These are phyloP conservation scores for Aporophyla nigra DNA, from an alignment of 2,888 invertebrate genomes.

Conservation along the genomic window DNA sequence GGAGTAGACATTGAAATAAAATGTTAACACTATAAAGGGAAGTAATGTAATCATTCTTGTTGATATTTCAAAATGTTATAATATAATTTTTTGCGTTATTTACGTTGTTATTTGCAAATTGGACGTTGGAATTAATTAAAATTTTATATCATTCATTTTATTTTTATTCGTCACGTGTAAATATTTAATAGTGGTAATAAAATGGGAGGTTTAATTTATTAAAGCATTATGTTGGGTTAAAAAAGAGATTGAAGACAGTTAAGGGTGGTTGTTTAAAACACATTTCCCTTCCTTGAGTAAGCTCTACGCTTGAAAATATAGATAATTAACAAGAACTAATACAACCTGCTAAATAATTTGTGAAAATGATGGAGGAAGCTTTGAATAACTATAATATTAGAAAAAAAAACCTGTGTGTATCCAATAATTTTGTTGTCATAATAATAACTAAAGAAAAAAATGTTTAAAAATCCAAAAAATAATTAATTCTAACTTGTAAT, in stretches of 20 bases:
- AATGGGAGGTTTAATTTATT: constrained; percentile 16
- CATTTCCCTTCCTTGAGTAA: constrained; percentile 47
- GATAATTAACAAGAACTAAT: background rate
- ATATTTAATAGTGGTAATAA: constrained; percentile 36
- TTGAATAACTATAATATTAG: background rate
- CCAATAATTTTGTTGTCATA: constrained; percentile 17
- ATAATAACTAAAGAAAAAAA: constrained; percentile 2
- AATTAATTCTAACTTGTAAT: background rate
- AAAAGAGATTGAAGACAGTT: constrained; percentile 16
- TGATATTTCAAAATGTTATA: constrained; percentile 37
- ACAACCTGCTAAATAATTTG: constrained; percentile 2
- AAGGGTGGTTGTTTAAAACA: constrained; percentile 41
- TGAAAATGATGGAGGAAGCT: constrained; percentile 29
- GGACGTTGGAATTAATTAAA: constrained; percentile 4
- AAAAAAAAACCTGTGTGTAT: constrained; percentile 4
- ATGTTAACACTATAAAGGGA: constrained; percentile 81
- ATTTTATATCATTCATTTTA: background rate
- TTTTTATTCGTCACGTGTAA: constrained; percentile 39
- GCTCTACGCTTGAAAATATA: background rate
- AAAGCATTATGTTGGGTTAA: background rate
- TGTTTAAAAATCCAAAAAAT: constrained; percentile 36
- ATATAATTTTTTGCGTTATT: constrained; percentile 10
- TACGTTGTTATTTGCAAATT: constrained; percentile 25
- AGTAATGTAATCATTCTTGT: constrained; percentile 81
- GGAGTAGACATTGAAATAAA: constrained; percentile 76